Base-by-base conservation (phyloP, 2,797 vertebrate genomes). In the Xenentodon cancila region DNA sequence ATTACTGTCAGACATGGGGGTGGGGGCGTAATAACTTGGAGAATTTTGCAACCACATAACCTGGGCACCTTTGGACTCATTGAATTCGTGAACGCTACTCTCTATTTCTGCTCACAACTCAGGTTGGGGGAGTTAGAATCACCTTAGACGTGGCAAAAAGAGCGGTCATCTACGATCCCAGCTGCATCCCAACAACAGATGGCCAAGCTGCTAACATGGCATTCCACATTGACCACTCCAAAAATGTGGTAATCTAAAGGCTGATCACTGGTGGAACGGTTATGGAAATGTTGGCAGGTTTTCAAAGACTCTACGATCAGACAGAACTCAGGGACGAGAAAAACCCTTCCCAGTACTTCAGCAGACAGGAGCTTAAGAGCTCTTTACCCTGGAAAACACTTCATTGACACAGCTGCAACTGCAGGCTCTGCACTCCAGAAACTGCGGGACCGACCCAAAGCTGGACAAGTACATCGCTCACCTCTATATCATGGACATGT, bases 161-260 rank as follows among this genome's bases (percentile, higher is more conserved):
- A 13, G 97, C 98, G 1, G 95, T 99, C 67, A 96, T 99, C 84
- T 97, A 96, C 48, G 97, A 99, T 53, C 97, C 97, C 20, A 99
- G 97, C 87, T 99, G 97, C 97, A 99, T 98, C 74, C 97, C 97
- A 0, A 96, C 97, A 0, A 97, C 95, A 0, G 97, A 99, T 0
- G 96, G 96, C 15, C 97, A 98, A 83, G 97, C 97, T 1, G 97
- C 98, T 1, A 97, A 98, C 84, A 81, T 97, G 54, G 96, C 94
- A 0, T 97, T 98, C 51, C 92, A 97, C 72, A 98, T 98, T 0
- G 97, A 97, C 13, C 97, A 99, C 58, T 96, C 91, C 0, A 89
- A 95, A 52, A 96, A 98, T 0, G 96, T 98, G 0, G 81, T 98
- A 3, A 94, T 99, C 73, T 99, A 98, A 64, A 86, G 97, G 37